Evolutionary conservation across 1,140 invertebrate genomes (phyloP).

Genomic region (Drosophila nannoptera): DNA sequence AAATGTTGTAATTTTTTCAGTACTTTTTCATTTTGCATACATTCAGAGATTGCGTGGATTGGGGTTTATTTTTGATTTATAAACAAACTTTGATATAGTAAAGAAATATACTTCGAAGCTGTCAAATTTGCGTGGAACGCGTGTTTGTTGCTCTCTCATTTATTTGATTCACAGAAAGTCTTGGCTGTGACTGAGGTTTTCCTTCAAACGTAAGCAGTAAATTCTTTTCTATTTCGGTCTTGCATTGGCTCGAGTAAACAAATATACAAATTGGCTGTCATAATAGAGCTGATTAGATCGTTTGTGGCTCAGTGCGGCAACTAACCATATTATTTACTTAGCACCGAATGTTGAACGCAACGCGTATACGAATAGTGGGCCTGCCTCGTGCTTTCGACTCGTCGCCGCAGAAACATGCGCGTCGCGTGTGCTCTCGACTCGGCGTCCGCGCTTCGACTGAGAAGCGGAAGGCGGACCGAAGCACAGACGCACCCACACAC

Average conservation of each 20-base stretch:
- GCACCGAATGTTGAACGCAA: constrained; percentile 24
- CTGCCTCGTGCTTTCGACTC: constrained; percentile 24
- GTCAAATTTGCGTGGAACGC: background rate
- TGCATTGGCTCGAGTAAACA: constrained; percentile 5
- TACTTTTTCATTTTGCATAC: background rate
- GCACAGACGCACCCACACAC: background rate
- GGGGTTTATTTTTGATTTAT: constrained; percentile 12
- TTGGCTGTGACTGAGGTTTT: background rate
- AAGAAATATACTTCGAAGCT: constrained; percentile 2
- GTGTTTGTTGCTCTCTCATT: background rate
- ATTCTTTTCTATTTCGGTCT: background rate
- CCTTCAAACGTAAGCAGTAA: background rate
- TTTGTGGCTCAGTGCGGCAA: constrained; percentile 4
- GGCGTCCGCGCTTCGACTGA: constrained; percentile 60
- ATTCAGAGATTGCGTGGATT: background rate
- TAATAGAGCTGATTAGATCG: constrained; percentile 19
- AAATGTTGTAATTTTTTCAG: background rate
- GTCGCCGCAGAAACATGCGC: constrained; percentile 49
- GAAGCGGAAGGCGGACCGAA: constrained; percentile 28
- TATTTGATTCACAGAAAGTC: constrained; percentile 4
- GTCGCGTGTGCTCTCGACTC: constrained; percentile 59
- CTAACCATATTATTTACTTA: constrained; percentile 40
- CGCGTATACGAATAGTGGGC: constrained; percentile 64
- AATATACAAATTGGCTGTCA: constrained; percentile 20
- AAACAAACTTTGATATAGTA: constrained; percentile 4